Percentiles rank a stretch among this genome's conserved stretches.
phyloP scores from a whole-genome alignment of 64 coral and sea anemone genomes.

The Montipora efflorescens region DNA sequence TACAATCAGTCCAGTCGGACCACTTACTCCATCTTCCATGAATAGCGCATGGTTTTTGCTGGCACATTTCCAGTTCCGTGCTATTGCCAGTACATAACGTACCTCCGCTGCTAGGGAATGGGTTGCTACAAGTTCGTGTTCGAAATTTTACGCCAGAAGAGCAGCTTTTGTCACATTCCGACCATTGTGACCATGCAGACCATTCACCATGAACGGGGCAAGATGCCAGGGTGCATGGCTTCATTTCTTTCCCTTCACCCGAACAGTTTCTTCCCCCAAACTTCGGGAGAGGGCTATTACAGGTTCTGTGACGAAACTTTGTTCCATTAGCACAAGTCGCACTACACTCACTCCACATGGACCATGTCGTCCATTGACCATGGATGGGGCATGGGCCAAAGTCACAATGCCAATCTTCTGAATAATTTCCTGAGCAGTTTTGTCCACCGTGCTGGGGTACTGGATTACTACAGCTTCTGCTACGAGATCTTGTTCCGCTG shows the following conservation, averaged over 20 bases:
- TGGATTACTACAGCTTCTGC: conserved; percentile 42
- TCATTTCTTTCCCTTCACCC: conserved; percentile 28
- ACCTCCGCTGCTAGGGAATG: conserved; percentile 52
- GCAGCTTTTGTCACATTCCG: conserved; percentile 64
- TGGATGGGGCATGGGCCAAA: background rate
- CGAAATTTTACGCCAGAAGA: conserved; percentile 47
- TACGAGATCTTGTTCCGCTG: conserved; percentile 53
- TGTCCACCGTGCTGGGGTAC: conserved; percentile 43
- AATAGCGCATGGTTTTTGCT: conserved; percentile 33
- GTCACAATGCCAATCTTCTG: background rate
- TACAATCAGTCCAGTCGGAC: conserved; percentile 78
- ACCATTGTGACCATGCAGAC: conserved; percentile 78
- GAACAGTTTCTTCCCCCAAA: conserved; percentile 20
- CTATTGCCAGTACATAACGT: conserved; percentile 51
- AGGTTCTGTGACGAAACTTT: background rate
- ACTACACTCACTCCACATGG: background rate
- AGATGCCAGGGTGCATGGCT: conserved; percentile 27
- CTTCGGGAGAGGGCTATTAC: background rate
- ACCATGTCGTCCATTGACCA: conserved; percentile 1
- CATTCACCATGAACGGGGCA: conserved; percentile 78
- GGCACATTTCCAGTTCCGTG: conserved; percentile 45
- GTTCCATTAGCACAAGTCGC: background rate
- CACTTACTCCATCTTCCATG: conserved; percentile 67
- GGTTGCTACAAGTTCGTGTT: conserved; percentile 62
- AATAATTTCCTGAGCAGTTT: conserved; percentile 51